Conservation (phyloP, 2,797 vertebrate species). For the Avahi laniger region DNA sequence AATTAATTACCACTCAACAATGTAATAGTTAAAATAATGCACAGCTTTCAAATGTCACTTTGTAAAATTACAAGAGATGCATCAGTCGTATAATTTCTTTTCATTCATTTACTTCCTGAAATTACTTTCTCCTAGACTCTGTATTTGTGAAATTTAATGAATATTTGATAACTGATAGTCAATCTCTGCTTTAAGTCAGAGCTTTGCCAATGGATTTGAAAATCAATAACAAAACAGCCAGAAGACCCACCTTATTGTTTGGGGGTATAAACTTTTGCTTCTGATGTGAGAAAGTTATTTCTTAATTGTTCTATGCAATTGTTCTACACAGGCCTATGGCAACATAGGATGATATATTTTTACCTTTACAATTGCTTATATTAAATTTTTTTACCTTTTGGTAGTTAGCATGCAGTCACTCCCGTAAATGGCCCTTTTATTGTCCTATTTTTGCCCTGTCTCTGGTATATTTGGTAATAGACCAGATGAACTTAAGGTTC, state of each 20-base stretch:
- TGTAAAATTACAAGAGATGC: slow-evolving; percentile 1
- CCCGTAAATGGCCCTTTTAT: not conserved
- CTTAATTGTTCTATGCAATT: not conserved
- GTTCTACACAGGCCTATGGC: not conserved
- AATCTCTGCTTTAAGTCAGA: not conserved
- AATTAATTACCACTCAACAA: slow-evolving; percentile 46
- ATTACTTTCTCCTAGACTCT: slow-evolving; percentile 11
- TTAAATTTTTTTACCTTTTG: not conserved
- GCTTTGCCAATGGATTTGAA: not conserved
- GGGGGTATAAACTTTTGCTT: not conserved
- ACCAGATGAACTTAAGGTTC: not conserved
- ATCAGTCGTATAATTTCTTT: not conserved
- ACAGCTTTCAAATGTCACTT: not conserved
- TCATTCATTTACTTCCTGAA: slow-evolving; percentile 27
- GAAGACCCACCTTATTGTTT: not conserved
- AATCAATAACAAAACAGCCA: not conserved
- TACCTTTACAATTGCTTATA: not conserved
- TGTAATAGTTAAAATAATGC: not conserved
- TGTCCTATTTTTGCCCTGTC: not conserved
- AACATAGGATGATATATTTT: not conserved
- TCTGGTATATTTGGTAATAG: not conserved
- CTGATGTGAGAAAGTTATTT: not conserved
- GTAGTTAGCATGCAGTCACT: not conserved
- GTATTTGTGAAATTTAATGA: slow-evolving; percentile 19
- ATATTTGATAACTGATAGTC: not conserved